Evolutionary conservation across 2,797 vertebrate genomes (phyloP), one percentile per base, ranked within the genome.

Genomic region (Delichon dasypus): DNA sequence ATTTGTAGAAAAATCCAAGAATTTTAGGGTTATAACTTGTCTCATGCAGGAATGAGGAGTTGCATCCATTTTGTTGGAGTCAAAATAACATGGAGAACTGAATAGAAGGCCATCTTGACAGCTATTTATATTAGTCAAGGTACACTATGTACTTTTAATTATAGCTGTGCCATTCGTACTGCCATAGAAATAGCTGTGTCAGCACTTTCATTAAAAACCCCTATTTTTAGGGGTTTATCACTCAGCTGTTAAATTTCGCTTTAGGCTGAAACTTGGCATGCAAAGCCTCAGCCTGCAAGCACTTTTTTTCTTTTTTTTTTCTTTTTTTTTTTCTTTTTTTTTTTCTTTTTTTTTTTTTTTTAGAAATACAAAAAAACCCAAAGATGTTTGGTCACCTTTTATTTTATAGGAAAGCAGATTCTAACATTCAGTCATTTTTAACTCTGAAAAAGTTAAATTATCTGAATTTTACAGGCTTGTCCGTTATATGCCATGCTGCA

Each of bases 201-300:
- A 97, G 97, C 97, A 94, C 30, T 97, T 95, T 64, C 67, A 77
- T 89, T 72, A 85, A 54, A 94, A 90, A 53, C n/a, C 45, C 80
- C 93, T 97, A 96, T 97, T 97, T 90, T 97, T 97, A 97, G 96
- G 93, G 74, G 58, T 71, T 95, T 94, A 71, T 94, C 89, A 91
- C 85, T 95, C 76, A 91, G 81, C 82, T 88, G 93, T 89, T 96
- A 93, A 91, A 95, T 89, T 94, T 96, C 0, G 76, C 97, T 96
- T 93, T 95, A 97, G 97, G 97, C 90, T 88, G 89, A 95, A 97
- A 84, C 27, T 48, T 89, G 96, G 93, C 77, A 85, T 89, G 55
- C 48, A 96, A 91, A 88, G 36, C 42, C 66, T 90, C 80, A 94
- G 84, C 70, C 92, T 90, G 72, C 53, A 85, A 94, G 88, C 45